A percentile compares a stretch with the other conserved stretches of the same genome.
These are phyloP conservation scores for Lypha dubia DNA, from an alignment of 2,888 invertebrate genomes.

Conservation along the genomic window DNA sequence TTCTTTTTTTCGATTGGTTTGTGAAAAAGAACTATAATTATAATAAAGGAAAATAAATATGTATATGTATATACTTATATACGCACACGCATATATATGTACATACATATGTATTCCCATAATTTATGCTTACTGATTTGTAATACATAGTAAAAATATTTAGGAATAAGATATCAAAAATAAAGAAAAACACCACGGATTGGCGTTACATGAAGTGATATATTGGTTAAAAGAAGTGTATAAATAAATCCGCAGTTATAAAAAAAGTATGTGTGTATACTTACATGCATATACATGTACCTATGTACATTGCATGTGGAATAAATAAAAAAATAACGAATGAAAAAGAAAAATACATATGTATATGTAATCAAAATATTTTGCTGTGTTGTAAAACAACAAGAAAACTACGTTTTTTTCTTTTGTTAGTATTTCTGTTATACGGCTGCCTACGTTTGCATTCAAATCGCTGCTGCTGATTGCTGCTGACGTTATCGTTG, in stretches of 20 bases:
- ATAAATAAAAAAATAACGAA: slow-evolving; percentile 33
- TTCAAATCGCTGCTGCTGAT: slow-evolving; percentile 48
- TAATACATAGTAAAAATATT: no score
- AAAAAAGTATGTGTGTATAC: slow-evolving; percentile 3
- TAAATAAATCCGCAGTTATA: no score
- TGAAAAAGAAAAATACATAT: no score
- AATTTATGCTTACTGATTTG: no score
- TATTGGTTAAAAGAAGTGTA: not conserved
- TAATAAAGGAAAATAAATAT: slow-evolving; percentile 27
- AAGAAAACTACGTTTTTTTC: slow-evolving; percentile 41
- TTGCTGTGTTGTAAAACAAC: slow-evolving; percentile 71
- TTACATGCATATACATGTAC: not conserved
- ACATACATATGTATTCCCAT: no score
- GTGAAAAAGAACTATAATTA: slow-evolving; percentile 39
- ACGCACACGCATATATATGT: no score
- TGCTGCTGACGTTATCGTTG: slow-evolving; percentile 46
- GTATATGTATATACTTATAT: no score
- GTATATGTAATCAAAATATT: slow-evolving; percentile 72
- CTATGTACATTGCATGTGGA: not conserved
- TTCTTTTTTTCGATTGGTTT: slow-evolving; percentile 33
- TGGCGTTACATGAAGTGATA: not conserved
- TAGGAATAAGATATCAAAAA: not conserved
- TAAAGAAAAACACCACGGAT: slow-evolving; percentile 22
- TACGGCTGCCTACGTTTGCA: slow-evolving; percentile 39
- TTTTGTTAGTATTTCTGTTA: slow-evolving; percentile 51